Percentiles rank a stretch among this genome's conserved stretches.
Conservation (phyloP, 2,797 vertebrate species). For the Fratercula arctica region DNA sequence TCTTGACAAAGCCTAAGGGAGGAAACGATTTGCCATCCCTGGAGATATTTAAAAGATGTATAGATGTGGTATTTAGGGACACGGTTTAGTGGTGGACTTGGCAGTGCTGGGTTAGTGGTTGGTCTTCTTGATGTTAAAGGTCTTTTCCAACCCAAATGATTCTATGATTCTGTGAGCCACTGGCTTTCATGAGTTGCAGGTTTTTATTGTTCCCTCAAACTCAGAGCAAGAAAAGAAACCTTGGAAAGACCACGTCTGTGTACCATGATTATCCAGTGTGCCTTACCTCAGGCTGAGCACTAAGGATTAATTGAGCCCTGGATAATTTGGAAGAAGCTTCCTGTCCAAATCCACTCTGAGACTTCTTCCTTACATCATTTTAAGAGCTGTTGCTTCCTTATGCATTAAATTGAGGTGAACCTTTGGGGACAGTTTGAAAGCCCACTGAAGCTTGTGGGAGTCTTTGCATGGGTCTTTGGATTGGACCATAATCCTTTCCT, state of each 20-base stretch:
- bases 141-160: not conserved
- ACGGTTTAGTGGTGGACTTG: not conserved
- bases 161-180: not conserved
- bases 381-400: not conserved
- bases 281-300: not conserved
- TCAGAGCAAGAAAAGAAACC: not conserved
- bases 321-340: not conserved
- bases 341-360: not conserved
- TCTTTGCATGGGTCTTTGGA: not conserved
- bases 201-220: not conserved
- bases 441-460: not conserved
- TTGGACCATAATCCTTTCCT: not conserved
- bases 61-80: not conserved
- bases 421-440: not conserved
- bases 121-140: not conserved
- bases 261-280: not conserved
- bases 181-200: accelerated
- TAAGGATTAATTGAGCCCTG: not conserved
- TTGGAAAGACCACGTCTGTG: not conserved
- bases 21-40: not conserved
- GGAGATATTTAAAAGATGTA: not conserved
- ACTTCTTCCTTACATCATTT: not conserved
- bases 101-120: not conserved
- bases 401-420: not conserved
- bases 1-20: not conserved